phyloP scores from a whole-genome alignment of 37 sponge, comb jelly and placozoan genomes.

The Oopsacas minuta region DNA sequence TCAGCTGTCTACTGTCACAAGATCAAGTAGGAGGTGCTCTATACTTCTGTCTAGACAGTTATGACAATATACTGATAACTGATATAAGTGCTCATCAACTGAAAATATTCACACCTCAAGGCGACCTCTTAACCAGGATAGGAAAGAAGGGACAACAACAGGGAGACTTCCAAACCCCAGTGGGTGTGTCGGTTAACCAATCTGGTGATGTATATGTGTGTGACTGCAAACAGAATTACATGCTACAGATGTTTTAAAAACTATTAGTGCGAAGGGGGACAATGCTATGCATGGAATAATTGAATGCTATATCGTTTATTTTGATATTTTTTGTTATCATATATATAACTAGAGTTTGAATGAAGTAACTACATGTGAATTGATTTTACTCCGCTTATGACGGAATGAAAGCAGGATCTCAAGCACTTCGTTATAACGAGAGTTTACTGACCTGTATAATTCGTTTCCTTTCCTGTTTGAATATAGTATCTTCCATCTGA shows the following conservation, averaged over 20 bases:
- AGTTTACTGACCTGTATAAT: not conserved
- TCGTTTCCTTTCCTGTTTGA: conserved; percentile 1
- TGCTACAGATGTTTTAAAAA: conserved; percentile 20
- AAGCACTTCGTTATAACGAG: no score
- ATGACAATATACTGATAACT: not conserved
- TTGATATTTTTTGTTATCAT: not conserved
- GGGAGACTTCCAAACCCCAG: conserved; percentile 29
- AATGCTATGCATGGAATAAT: no score
- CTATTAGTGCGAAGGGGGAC: no score
- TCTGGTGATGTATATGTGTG: conserved; percentile 28
- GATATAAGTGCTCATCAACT: not conserved
- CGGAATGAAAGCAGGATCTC: no score
- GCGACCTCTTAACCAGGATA: not conserved
- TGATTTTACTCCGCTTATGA: not conserved
- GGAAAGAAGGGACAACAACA: conserved; percentile 22
- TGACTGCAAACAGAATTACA: conserved; percentile 30
- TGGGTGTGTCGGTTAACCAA: conserved; percentile 24
- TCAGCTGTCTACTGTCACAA: not conserved
- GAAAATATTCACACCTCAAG: not conserved
- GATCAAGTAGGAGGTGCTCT: not conserved
- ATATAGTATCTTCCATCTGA: not conserved
- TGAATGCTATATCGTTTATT: no score
- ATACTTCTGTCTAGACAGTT: not conserved
- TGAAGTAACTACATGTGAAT: not conserved
- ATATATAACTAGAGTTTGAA: not conserved